phyloP scores from a whole-genome alignment of 2,797 vertebrate genomes.

The Poeciliopsis gracilis region DNA sequence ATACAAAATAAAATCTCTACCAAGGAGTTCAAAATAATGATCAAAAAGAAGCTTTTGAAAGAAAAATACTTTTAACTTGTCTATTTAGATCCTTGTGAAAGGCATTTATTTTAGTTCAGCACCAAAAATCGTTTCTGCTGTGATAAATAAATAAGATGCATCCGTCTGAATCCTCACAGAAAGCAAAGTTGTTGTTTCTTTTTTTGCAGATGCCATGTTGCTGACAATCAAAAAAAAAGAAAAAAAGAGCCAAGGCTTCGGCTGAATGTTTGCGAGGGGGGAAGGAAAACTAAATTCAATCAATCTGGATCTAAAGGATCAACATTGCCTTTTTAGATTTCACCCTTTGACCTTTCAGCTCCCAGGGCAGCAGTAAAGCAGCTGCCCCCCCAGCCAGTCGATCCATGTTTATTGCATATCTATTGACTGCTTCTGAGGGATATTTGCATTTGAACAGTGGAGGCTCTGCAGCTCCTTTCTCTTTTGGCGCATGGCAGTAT shows the following conservation, averaged over 20 bases:
- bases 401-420: constrained; percentile 67
- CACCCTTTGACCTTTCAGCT: constrained; percentile 69
- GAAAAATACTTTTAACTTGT: background rate
- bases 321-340: constrained; percentile 66
- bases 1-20: background rate
- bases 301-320: constrained; percentile 70
- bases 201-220: constrained; percentile 59
- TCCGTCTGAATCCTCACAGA: background rate
- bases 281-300: constrained; percentile 61
- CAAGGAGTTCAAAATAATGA: background rate
- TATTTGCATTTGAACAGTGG: constrained; percentile 67
- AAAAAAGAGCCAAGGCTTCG: constrained; percentile 35
- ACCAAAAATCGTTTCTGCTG: background rate
- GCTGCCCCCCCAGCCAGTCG: constrained; percentile 50
- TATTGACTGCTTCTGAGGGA: constrained; percentile 52
- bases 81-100: background rate
- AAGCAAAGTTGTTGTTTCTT: background rate
- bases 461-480: constrained; percentile 48
- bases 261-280: constrained; percentile 44
- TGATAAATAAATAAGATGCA: background rate
- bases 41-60: background rate
- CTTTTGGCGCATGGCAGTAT: constrained; percentile 24
- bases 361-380: constrained; percentile 62
- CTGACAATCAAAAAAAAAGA: constrained; percentile 66
- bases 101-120: background rate